Conservation (phyloP, 2,797 vertebrate species). For the Chrysocyon brachyurus region DNA sequence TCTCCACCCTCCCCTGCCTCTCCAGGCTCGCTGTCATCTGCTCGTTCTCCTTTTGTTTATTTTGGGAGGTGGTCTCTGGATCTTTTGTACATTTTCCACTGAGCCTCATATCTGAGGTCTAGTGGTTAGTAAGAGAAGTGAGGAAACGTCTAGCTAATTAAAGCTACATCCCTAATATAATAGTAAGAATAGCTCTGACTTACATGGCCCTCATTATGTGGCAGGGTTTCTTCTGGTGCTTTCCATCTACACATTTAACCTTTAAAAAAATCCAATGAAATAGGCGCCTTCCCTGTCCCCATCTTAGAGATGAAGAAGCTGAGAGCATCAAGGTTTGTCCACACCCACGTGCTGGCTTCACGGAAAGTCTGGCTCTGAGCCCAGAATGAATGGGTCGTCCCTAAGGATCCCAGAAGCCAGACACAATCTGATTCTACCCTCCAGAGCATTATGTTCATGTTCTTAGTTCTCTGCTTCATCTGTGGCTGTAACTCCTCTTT, state of each 20-base stretch:
- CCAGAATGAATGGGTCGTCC: neutral
- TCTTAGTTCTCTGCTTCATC: neutral
- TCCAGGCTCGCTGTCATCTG: neutral
- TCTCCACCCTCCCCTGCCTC: neutral
- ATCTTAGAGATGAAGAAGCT: neutral
- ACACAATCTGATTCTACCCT: neutral
- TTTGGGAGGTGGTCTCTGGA: neutral
- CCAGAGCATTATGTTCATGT: neutral
- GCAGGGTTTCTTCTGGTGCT: neutral
- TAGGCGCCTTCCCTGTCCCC: neutral
- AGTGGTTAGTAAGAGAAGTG: neutral
- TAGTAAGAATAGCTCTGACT: neutral
- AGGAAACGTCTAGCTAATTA: neutral
- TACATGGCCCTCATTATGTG: neutral
- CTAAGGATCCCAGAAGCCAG: neutral
- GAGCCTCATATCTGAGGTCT: neutral
- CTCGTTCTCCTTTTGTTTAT: neutral
- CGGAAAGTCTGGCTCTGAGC: neutral
- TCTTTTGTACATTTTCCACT: neutral
- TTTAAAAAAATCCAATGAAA: neutral
- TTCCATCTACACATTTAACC: neutral
- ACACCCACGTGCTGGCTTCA: neutral
- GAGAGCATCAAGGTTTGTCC: neutral
- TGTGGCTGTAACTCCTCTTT: neutral
- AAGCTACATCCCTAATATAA: neutral